Evolutionary conservation across 2,113 vertebrate genomes (phyloP), one percentile per base, ranked within the genome.

Genomic region (Nicator chloris): DNA sequence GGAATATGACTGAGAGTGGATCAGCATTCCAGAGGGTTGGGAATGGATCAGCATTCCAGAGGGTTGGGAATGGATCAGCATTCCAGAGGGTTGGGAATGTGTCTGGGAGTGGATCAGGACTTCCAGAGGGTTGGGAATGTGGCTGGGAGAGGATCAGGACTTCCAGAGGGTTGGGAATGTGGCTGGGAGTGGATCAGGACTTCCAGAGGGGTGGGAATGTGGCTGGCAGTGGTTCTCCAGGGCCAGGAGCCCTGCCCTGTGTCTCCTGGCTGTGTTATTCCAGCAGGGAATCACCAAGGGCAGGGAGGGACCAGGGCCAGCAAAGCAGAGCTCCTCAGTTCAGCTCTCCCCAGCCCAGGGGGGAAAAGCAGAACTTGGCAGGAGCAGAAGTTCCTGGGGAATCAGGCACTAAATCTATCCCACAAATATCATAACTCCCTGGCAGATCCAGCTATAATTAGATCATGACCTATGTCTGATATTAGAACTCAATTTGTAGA

Each of bases 151-250:
- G 51, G 54, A 56, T 56, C 8, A 33, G 31, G 21, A n/a, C 4
- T 57, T 4, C 54, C 21, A 57, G 33, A n/a, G 35, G 5, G 2
- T 11, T 63, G 61, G 40, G 61, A 44, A 15, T 31, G 23, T 5
- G 20, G 1, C 3, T 53, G 35, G n/a, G 27, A 9, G 2, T 20
- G 33, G 51, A 33, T 11, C 2, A 61, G 54, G 7, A 23, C 4
- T 31, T 18, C 69, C 16, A 54, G 30, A 3, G 15, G 10, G 4
- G 0, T 24, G 20, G 80, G 21, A 44, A 16, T 22, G 3, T 1
- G 35, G 0, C n/a, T 53, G 15, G 0, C 0, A 5, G 3, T 1
- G 39, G 24, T 1, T 50, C 31, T 7, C 6, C 44, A 16, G 27
- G 39, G 12, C 18, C 68, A 17, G 82, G n/a, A 59, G 9, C 26